phyloP scores from a whole-genome alignment of 1,140 invertebrate genomes.

The Rhopalosiphum maidis region DNA sequence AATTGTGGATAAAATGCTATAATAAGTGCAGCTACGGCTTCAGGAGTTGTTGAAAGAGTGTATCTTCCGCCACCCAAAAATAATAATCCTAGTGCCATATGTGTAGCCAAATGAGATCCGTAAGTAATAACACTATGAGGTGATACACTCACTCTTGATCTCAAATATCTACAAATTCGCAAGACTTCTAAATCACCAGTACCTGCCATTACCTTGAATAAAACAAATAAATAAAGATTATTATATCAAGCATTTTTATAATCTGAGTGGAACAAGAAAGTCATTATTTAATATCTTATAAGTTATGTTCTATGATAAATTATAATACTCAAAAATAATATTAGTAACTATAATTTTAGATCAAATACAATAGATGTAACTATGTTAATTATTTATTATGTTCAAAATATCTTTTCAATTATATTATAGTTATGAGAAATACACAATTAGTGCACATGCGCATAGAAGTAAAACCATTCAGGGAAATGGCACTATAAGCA shows the following conservation, averaged over 20 bases:
- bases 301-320: background rate
- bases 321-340: background rate
- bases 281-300: background rate
- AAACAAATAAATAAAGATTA: conserved; percentile 29
- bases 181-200: conserved; percentile 89
- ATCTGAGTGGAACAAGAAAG: background rate
- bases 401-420: background rate
- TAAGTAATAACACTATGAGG: conserved; percentile 78
- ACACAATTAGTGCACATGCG: background rate
- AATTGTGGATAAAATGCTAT: conserved; percentile 96
- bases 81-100: conserved; percentile 90
- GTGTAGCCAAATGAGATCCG: conserved; percentile 91
- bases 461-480: background rate
- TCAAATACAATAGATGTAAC: background rate
- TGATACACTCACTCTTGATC: conserved; percentile 72
- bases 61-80: conserved; percentile 93
- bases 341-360: background rate
- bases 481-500: background rate
- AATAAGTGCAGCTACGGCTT: conserved; percentile 85
- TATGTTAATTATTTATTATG: background rate
- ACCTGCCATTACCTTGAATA: conserved; percentile 83
- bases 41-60: conserved; percentile 82
- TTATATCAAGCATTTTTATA: background rate
- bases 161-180: conserved; percentile 82
- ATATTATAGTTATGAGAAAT: background rate